Percentiles rank a stretch among this genome's conserved stretches.
These are phyloP conservation scores for Ia io DNA, from an alignment of 2,113 vertebrate species.

Conservation along the genomic window DNA sequence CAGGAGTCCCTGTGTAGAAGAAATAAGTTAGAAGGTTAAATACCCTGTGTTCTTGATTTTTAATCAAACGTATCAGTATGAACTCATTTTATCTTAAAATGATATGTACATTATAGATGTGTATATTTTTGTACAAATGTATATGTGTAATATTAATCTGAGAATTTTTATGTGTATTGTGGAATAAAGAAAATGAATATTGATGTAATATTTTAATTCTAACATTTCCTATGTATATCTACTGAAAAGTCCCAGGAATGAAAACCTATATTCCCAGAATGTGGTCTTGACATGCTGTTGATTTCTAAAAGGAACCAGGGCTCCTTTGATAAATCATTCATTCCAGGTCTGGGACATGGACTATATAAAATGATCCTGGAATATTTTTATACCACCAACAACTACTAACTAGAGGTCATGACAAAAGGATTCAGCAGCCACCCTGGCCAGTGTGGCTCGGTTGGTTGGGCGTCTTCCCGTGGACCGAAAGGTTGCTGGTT, in stretches of 20 bases:
- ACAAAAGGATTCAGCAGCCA: not conserved
- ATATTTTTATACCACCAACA: constrained; percentile 15
- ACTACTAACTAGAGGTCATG: not conserved
- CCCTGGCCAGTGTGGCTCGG: not conserved
- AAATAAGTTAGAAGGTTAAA: constrained; percentile 38
- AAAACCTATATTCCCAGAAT: constrained; percentile 31
- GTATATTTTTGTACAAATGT: not conserved
- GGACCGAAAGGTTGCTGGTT: not conserved
- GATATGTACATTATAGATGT: not conserved
- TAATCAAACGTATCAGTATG: constrained; percentile 24
- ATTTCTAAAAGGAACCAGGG: not conserved
- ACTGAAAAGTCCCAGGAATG: constrained; percentile 17
- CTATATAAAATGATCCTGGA: not conserved
- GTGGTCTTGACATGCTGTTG: constrained; percentile 48
- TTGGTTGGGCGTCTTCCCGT: not conserved
- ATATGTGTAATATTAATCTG: constrained; percentile 38
- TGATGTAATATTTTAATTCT: constrained; percentile 55
- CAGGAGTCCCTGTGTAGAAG: not conserved
- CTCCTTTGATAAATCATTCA: constrained; percentile 46
- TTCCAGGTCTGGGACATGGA: not conserved
- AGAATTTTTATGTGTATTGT: constrained; percentile 37
- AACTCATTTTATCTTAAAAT: constrained; percentile 52
- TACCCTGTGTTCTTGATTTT: not conserved
- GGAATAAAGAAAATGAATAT: constrained; percentile 48
- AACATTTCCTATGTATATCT: constrained; percentile 39